A percentile compares a stretch with the other conserved stretches of the same genome.
phyloP scores from a whole-genome alignment of 2,113 vertebrate genomes.

The Psilopsiagon aurifrons region DNA sequence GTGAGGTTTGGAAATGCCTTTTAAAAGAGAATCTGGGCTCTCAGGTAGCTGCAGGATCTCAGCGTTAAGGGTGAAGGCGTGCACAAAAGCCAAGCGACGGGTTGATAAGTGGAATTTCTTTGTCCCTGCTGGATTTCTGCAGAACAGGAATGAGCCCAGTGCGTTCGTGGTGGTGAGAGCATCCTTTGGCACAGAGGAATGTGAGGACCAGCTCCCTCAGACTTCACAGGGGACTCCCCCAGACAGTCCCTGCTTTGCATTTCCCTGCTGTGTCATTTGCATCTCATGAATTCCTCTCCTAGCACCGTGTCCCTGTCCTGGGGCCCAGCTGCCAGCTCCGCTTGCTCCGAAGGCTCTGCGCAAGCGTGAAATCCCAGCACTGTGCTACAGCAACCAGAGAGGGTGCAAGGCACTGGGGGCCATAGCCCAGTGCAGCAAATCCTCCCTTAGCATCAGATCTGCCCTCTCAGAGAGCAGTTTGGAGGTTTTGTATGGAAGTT shows the following conservation, averaged over 20 bases:
- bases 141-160: neutral
- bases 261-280: conserved; percentile 39
- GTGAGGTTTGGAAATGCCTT: neutral
- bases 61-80: neutral
- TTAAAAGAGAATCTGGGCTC: neutral
- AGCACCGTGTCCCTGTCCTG: neutral
- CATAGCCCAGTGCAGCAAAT: neutral
- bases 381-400: neutral
- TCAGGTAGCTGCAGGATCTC: neutral
- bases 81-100: neutral
- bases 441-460: neutral
- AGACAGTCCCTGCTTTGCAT: neutral
- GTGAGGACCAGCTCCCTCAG: neutral
- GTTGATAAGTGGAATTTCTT: neutral
- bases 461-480: neutral
- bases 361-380: rapidly evolving
- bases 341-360: neutral
- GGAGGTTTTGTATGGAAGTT: neutral
- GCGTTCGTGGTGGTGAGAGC: neutral
- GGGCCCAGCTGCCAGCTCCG: neutral
- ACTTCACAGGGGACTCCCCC: neutral
- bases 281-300: neutral
- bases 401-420: neutral
- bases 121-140: neutral
- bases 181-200: neutral